These are phyloP conservation scores for Heterodera carotae DNA, from an alignment of 1,140 invertebrate genomes.

Conservation along the genomic window DNA sequence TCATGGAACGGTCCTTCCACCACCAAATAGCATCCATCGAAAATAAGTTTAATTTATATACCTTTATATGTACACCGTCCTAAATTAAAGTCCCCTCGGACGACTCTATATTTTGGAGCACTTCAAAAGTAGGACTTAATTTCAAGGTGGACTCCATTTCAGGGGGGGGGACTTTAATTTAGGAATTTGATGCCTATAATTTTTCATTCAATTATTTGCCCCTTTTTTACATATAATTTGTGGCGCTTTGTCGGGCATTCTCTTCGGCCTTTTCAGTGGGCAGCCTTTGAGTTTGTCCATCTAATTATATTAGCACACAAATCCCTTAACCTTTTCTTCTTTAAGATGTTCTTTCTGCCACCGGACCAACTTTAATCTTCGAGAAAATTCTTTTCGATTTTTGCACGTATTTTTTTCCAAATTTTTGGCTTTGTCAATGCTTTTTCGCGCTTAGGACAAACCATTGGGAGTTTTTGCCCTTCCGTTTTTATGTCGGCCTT, in stretches of 20 bases:
- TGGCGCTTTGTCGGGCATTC: constrained; percentile 66
- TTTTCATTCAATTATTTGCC: neutral
- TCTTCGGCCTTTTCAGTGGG: constrained; percentile 68
- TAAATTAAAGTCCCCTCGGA: no score
- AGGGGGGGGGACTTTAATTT: no score
- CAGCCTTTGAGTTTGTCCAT: constrained; percentile 65
- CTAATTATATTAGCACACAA: no score
- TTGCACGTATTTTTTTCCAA: constrained; percentile 52
- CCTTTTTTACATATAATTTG: constrained; percentile 57
- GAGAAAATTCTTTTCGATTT: constrained; percentile 67
- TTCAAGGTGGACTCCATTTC: no score
- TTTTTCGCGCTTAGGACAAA: constrained; percentile 47
- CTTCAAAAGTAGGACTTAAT: no score
- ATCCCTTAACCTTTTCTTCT: neutral
- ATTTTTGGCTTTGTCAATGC: neutral
- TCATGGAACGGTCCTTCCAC: constrained; percentile 64
- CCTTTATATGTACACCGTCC: no score
- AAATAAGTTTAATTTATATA: constrained; percentile 35
- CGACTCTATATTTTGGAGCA: no score
- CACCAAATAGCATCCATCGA: constrained; percentile 67
- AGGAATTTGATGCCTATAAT: no score
- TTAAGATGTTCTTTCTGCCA: constrained; percentile 66
- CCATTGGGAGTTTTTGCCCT: constrained; percentile 66
- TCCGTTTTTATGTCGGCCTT: constrained; percentile 67
- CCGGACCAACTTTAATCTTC: constrained; percentile 68